Percentiles rank a stretch among this genome's conserved stretches.
Conservation (phyloP, 92 coral and sea anemone genomes). For the Montipora capitata region DNA sequence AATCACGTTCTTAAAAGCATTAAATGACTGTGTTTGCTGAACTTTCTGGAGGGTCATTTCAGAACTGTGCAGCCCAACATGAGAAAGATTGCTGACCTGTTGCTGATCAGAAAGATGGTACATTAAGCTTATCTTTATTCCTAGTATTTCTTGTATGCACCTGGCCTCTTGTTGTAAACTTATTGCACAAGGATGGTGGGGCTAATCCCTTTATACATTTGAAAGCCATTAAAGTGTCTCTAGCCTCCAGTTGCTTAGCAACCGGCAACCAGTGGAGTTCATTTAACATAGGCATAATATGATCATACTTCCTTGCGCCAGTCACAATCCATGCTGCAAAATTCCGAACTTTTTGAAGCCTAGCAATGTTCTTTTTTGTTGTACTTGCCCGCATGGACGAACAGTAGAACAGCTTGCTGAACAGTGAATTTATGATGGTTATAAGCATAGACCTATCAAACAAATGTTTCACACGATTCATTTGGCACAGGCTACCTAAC, state of each 20-base stretch:
- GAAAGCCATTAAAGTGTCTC: background rate
- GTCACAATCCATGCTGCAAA: constrained; percentile 51
- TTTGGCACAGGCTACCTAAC: constrained; percentile 67
- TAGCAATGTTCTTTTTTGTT: constrained; percentile 25
- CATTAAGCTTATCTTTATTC: background rate
- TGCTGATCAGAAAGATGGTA: constrained; percentile 21
- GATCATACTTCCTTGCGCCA: constrained; percentile 47
- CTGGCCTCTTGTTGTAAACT: background rate
- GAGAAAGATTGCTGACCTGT: constrained; percentile 27
- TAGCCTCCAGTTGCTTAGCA: constrained; percentile 17
- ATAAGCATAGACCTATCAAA: constrained; percentile 20
- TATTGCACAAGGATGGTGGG: background rate
- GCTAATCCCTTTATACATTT: background rate
- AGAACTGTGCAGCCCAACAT: constrained; percentile 22
- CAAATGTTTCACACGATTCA: constrained; percentile 52
- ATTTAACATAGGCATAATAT: constrained; percentile 37
- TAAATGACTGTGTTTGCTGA: background rate
- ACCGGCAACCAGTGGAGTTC: constrained; percentile 3
- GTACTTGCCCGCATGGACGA: constrained; percentile 29
- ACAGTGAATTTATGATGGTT: constrained; percentile 3
- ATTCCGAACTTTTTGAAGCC: constrained; percentile 56
- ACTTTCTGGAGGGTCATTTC: constrained; percentile 23
- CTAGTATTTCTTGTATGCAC: constrained; percentile 11
- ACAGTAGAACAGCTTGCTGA: constrained; percentile 34
- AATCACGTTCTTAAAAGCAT: background rate